A percentile compares a stretch with the other conserved stretches of the same genome.
Evolutionary conservation across 2,888 invertebrate genomes (phyloP).

Genomic region (Callyntrura sp.): DNA sequence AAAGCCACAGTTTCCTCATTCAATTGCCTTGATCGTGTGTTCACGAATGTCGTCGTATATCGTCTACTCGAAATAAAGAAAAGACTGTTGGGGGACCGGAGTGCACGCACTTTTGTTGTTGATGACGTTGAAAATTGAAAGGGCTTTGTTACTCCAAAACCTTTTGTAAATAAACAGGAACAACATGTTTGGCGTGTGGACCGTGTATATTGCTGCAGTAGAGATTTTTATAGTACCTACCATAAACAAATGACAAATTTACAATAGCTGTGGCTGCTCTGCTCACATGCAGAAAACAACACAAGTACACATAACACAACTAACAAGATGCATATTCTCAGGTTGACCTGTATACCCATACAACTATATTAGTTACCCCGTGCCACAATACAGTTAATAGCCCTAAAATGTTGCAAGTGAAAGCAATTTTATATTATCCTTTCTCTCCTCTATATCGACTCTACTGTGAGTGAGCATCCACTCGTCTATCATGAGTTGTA

Average conservation of each 20-base stretch:
- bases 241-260: constrained; percentile 36
- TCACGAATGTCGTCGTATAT: background rate
- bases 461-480: constrained; percentile 2
- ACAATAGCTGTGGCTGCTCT: constrained; percentile 21
- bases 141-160: constrained; percentile 21
- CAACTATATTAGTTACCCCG: background rate
- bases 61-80: background rate
- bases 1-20: constrained; percentile 12
- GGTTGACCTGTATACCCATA: background rate
- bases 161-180: constrained; percentile 40
- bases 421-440: background rate
- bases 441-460: constrained; percentile 1
- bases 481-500: constrained; percentile 40
- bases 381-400: background rate
- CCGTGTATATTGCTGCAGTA: background rate
- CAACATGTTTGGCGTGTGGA: constrained; percentile 14
- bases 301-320: constrained; percentile 15
- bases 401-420: background rate
- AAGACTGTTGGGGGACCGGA: constrained; percentile 5
- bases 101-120: constrained; percentile 47
- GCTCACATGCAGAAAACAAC: background rate
- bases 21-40: background rate
- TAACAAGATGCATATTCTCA: background rate
- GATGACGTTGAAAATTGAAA: constrained; percentile 45
- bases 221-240: constrained; percentile 30